These are phyloP conservation scores for Pundamilia nyererei DNA, from an alignment of 2,113 vertebrate genomes.

Conservation along the genomic window DNA sequence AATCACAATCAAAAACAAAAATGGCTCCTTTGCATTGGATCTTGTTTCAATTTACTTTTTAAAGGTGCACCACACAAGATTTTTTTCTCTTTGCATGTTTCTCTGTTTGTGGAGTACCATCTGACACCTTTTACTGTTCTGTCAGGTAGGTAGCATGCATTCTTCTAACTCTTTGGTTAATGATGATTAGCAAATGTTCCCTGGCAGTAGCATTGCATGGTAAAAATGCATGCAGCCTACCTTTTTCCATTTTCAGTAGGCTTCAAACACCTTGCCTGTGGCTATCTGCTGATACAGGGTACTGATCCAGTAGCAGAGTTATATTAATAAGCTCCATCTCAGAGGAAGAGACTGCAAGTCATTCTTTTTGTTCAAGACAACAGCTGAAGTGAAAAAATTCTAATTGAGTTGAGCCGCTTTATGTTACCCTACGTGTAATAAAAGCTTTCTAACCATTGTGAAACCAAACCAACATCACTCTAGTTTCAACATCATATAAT, in stretches of 20 bases:
- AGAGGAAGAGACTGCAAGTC: neutral
- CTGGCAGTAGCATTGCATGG: neutral
- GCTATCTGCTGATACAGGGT: neutral
- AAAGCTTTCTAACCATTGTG: neutral
- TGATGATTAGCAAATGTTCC: neutral
- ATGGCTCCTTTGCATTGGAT: neutral
- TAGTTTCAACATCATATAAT: neutral
- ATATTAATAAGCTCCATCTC: neutral
- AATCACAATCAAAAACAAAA: neutral
- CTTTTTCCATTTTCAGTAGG: neutral
- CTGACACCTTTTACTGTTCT: neutral
- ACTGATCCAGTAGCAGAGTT: neutral
- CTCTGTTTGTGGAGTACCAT: neutral
- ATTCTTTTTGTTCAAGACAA: neutral
- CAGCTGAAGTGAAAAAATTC: neutral
- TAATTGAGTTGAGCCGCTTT: neutral
- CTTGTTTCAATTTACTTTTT: rapidly evolving
- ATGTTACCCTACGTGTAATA: neutral
- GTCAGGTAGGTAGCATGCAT: neutral
- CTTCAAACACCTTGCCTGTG: neutral
- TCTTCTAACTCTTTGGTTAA: neutral
- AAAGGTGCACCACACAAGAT: neutral
- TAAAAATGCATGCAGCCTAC: neutral
- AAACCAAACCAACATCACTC: neutral
- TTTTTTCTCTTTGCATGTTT: neutral